Evolutionary conservation across 2,888 invertebrate species (phyloP).

Genomic region (Noctua fimbriata): DNA sequence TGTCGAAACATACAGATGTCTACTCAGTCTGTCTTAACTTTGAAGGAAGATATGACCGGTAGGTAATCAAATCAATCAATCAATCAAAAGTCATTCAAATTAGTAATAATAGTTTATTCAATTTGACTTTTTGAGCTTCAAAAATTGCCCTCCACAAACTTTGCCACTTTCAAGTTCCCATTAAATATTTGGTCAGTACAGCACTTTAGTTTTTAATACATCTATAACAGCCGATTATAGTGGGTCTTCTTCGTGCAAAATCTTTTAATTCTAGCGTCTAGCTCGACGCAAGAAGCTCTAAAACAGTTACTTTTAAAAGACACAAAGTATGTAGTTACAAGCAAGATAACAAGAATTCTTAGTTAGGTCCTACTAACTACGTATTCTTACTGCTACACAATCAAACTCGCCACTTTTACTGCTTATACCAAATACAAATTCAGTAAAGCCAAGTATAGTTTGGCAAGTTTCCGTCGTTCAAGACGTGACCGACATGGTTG

Average conservation of each 20-base stretch:
- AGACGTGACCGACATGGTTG: constrained; percentile 78
- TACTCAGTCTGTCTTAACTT: neutral
- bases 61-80: neutral
- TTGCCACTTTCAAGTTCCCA: too few relatives aligned
- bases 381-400: constrained; percentile 14
- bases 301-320: neutral
- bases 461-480: constrained; percentile 65
- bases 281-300: neutral
- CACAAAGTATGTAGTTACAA: neutral
- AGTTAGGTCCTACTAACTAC: neutral
- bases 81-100: neutral
- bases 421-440: constrained; percentile 52
- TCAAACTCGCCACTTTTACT: constrained; percentile 36
- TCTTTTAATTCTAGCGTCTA: neutral
- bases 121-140: too few relatives aligned
- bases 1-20: neutral
- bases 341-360: too few relatives aligned
- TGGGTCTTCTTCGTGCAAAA: neutral
- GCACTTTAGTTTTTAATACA: neutral
- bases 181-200: neutral
- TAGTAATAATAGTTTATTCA: too few relatives aligned
- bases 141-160: too few relatives aligned
- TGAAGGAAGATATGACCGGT: neutral
- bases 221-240: too few relatives aligned
- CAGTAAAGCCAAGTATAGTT: constrained; percentile 58